Conservation (phyloP, 2,113 vertebrate genomes). For the Gracilinanus agilis region DNA sequence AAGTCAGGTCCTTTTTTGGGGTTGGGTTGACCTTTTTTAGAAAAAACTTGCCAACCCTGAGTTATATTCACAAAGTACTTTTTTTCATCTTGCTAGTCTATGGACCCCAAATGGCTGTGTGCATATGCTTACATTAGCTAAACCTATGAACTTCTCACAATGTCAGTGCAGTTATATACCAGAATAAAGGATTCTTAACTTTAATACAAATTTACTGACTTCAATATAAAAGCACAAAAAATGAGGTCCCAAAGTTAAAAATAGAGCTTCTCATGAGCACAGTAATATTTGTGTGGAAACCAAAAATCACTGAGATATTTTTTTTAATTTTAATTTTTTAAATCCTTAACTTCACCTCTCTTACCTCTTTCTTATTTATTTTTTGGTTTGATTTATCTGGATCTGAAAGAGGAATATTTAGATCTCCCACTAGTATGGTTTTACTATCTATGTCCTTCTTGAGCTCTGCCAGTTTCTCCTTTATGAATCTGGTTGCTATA, state of each 20-base stretch:
- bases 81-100: slow-evolving; percentile 7
- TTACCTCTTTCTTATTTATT: too few species aligned
- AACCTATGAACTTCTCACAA: slow-evolving; percentile 23
- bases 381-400: too few species aligned
- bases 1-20: slow-evolving; percentile 16
- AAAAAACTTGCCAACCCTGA: slow-evolving; percentile 28
- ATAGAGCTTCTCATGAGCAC: neutral
- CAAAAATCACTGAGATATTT: neutral
- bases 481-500: too few species aligned
- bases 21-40: slow-evolving; percentile 10
- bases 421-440: too few species aligned
- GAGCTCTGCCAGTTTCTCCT: too few species aligned
- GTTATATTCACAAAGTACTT: slow-evolving; percentile 49
- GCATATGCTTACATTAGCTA: neutral
- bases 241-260: slow-evolving; percentile 45
- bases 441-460: too few species aligned
- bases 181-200: slow-evolving; percentile 36
- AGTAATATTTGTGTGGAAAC: slow-evolving; percentile 5
- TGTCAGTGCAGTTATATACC: neutral
- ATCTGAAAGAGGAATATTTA: too few species aligned
- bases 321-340: too few species aligned
- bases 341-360: too few species aligned
- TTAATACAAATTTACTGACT: slow-evolving; percentile 29
- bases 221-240: neutral
- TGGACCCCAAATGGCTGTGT: slow-evolving; percentile 17